Percentiles rank a stretch among this genome's conserved stretches.
Conservation (phyloP, 64 coral and sea anemone genomes). For the Pocillopora damicornis region DNA sequence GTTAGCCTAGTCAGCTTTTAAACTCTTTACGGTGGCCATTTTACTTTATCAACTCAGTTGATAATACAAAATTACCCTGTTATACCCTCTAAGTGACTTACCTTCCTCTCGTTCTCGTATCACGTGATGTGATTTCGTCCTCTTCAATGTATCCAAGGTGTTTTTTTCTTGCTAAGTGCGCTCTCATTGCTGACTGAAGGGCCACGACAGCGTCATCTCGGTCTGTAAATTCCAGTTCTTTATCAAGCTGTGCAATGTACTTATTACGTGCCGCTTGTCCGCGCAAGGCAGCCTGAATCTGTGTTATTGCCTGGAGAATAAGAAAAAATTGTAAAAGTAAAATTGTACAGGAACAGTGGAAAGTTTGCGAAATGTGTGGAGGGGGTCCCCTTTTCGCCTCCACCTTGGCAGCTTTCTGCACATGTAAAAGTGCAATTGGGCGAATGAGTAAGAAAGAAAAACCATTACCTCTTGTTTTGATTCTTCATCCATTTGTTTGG, state of each 20-base stretch:
- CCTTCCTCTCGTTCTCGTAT: slow-evolving; percentile 33
- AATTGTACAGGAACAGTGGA: too few relatives aligned
- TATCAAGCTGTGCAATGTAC: slow-evolving; percentile 45
- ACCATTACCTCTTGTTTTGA: slow-evolving; percentile 37
- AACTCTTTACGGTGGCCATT: too few relatives aligned
- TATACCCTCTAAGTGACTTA: background rate
- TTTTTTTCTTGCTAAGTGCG: slow-evolving; percentile 66
- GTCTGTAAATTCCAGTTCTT: slow-evolving; percentile 55
- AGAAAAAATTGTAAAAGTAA: too few relatives aligned
- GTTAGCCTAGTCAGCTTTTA: too few relatives aligned
- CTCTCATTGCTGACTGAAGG: slow-evolving; percentile 88
- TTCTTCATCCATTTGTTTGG: slow-evolving; percentile 11
- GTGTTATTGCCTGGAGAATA: slow-evolving; percentile 56
- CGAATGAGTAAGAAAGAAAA: background rate
- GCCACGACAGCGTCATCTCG: slow-evolving; percentile 59
- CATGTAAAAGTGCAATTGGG: too few relatives aligned
- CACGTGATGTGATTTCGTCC: slow-evolving; percentile 47
- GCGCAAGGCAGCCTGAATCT: slow-evolving; percentile 87
- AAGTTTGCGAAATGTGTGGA: too few relatives aligned
- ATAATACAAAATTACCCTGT: too few relatives aligned
- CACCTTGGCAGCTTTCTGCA: too few relatives aligned
- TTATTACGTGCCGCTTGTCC: slow-evolving; percentile 61
- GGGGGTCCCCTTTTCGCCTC: too few relatives aligned
- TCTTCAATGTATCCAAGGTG: slow-evolving; percentile 28
- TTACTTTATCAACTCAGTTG: too few relatives aligned